Percentiles rank a stretch among this genome's conserved stretches.
Evolutionary conservation across 1,140 invertebrate genomes (phyloP).

Genomic region (Cotesia chilonis): DNA sequence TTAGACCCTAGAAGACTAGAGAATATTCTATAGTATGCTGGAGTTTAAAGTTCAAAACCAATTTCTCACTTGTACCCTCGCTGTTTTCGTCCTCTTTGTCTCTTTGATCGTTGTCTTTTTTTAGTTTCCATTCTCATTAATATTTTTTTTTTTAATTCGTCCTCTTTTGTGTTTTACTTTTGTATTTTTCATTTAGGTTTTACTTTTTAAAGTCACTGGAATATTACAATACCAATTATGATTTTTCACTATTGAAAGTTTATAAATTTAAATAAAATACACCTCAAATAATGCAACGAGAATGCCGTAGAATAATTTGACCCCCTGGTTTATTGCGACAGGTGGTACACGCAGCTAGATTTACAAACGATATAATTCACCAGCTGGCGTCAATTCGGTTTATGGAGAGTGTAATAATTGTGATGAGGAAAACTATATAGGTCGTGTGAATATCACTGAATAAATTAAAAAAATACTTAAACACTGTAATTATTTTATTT

Average conservation of each 20-base stretch:
- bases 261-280: not conserved
- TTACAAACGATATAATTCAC: conserved; percentile 23
- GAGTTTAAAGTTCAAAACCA: not conserved
- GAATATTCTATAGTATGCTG: not conserved
- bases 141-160: conserved; percentile 5
- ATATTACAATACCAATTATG: too few species aligned
- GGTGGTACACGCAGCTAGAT: conserved; percentile 33
- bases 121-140: conserved; percentile 37
- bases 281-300: conserved; percentile 23
- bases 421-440: not conserved
- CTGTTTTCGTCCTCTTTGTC: not conserved
- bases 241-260: too few species aligned
- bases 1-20: not conserved
- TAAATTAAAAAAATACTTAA: conserved; percentile 5
- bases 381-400: conserved; percentile 20
- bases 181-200: not conserved
- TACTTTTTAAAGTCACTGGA: not conserved
- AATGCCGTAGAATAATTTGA: conserved; percentile 24
- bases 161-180: conserved; percentile 10
- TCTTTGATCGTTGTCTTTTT: conserved; percentile 20
- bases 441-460: conserved; percentile 12
- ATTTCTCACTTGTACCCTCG: conserved; percentile 32
- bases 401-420: not conserved
- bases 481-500: not conserved
- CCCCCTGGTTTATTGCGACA: conserved; percentile 19